A percentile compares a stretch with the other conserved stretches of the same genome.
phyloP scores from a whole-genome alignment of 1,140 invertebrate species.

The Drosophila rhopaloa region DNA sequence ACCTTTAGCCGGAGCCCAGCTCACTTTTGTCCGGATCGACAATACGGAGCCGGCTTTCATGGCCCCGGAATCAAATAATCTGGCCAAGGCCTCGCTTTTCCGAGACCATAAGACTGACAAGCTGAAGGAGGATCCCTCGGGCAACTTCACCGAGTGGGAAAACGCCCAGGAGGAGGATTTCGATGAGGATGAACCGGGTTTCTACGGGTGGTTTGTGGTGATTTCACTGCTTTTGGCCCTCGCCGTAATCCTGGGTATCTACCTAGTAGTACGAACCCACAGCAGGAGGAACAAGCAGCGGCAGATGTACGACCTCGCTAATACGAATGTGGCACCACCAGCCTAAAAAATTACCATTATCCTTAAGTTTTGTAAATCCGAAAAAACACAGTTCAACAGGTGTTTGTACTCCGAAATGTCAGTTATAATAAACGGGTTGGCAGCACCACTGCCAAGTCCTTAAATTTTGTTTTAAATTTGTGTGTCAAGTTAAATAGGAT shows the following conservation, averaged over 20 bases:
- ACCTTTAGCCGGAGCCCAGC: constrained; percentile 31
- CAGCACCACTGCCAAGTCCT: constrained; percentile 24
- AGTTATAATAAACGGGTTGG: constrained; percentile 23
- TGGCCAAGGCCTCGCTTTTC: constrained; percentile 62
- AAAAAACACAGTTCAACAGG: constrained; percentile 19
- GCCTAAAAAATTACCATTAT: constrained; percentile 11
- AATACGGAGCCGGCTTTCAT: constrained; percentile 73
- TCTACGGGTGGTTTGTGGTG: constrained; percentile 75
- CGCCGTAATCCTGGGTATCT: constrained; percentile 45
- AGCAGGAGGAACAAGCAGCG: constrained; percentile 50
- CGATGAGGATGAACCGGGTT: constrained; percentile 24
- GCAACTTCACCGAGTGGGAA: constrained; percentile 56
- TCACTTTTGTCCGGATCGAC: constrained; percentile 72
- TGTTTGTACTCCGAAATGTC: constrained; percentile 23
- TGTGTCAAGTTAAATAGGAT: no score
- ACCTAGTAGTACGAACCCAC: constrained; percentile 54
- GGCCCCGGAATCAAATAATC: constrained; percentile 63
- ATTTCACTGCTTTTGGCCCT: constrained; percentile 59
- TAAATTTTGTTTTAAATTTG: constrained; percentile 1
- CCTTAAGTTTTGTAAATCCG: constrained; percentile 14
- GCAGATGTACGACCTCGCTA: constrained; percentile 64
- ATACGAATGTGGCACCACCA: constrained; percentile 36
- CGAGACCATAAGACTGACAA: constrained; percentile 35
- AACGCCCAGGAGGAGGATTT: constrained; percentile 25
- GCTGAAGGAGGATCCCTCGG: constrained; percentile 18